Conservation (phyloP, 1,140 invertebrate species). For the Diorhabda sublineata region DNA sequence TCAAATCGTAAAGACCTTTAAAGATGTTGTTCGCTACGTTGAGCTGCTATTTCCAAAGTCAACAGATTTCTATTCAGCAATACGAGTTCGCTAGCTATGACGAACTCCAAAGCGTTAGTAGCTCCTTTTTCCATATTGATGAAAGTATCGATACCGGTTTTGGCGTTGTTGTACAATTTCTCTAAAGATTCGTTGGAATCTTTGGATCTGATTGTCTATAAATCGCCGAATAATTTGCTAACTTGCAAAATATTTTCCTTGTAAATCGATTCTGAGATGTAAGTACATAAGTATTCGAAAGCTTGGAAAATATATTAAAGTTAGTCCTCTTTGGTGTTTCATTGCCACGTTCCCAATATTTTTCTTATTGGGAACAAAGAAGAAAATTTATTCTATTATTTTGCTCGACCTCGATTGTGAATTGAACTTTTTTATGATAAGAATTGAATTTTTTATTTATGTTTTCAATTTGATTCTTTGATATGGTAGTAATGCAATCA, state of each 20-base stretch:
- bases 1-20: constrained; percentile 67
- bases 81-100: constrained; percentile 62
- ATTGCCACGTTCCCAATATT: no score
- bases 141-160: constrained; percentile 48
- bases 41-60: constrained; percentile 74
- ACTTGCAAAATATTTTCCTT: constrained; percentile 57
- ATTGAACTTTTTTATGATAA: no score
- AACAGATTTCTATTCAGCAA: constrained; percentile 70
- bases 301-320: no score
- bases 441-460: no score
- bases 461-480: no score
- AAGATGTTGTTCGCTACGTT: constrained; percentile 70
- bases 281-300: constrained; percentile 37
- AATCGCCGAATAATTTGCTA: constrained; percentile 58
- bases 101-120: constrained; percentile 59
- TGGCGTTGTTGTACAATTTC: constrained; percentile 52
- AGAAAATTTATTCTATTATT: no score
- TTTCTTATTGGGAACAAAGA: no score
- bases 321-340: no score
- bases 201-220: constrained; percentile 56
- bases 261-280: constrained; percentile 57
- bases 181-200: constrained; percentile 55
- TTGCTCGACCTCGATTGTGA: no score
- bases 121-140: constrained; percentile 51
- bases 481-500: no score